Conservation (phyloP, 2,797 vertebrate species). For the Anableps anableps region DNA sequence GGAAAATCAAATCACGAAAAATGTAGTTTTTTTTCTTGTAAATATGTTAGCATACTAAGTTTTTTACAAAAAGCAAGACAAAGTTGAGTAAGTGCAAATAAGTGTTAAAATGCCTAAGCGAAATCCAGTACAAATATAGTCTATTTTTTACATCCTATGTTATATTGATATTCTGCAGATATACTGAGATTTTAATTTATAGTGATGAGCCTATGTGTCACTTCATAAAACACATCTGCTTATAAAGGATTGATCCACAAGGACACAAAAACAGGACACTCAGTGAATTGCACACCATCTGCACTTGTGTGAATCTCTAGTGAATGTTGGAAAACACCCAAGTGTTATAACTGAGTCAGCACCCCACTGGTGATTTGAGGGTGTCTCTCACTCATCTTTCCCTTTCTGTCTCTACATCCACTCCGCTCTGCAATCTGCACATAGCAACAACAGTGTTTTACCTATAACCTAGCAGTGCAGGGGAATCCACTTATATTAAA, state of each 20-base stretch:
- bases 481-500: slow-evolving; percentile 17
- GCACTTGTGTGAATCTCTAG: slow-evolving; percentile 17
- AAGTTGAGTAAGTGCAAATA: neutral
- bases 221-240: slow-evolving; percentile 16
- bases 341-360: slow-evolving; percentile 64
- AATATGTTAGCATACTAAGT: neutral
- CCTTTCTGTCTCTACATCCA: slow-evolving; percentile 1
- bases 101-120: neutral
- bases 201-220: slow-evolving; percentile 23
- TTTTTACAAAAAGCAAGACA: neutral
- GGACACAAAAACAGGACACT: slow-evolving; percentile 19
- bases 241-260: slow-evolving; percentile 33
- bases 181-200: neutral
- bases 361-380: slow-evolving; percentile 41
- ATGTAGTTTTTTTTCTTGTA: neutral
- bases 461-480: slow-evolving; percentile 21
- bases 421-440: slow-evolving; percentile 13
- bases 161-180: neutral
- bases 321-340: slow-evolving; percentile 40
- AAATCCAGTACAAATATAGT: neutral
- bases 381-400: slow-evolving; percentile 9
- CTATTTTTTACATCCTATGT: neutral
- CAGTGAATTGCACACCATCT: slow-evolving; percentile 33
- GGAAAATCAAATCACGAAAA: neutral
- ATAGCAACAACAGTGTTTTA: slow-evolving; percentile 21